phyloP scores from a whole-genome alignment of 2,888 invertebrate genomes.

The Frankliniella intonsa region DNA sequence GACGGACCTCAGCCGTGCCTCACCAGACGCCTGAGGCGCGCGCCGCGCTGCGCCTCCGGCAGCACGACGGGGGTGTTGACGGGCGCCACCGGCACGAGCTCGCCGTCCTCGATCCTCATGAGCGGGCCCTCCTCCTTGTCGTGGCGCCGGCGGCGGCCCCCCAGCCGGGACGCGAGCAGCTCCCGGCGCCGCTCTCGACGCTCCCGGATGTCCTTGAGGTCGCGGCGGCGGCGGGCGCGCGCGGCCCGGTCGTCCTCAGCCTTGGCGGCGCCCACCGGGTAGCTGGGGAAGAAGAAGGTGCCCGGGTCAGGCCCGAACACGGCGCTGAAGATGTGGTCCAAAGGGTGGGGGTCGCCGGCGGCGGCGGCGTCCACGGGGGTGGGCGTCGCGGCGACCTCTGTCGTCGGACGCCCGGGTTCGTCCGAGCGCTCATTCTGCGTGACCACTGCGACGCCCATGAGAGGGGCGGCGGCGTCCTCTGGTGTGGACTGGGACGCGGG shows the following conservation, averaged over 20 bases:
- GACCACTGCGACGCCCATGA: neutral
- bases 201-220: neutral
- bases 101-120: neutral
- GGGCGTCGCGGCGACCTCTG: no score
- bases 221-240: neutral
- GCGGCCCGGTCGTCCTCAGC: neutral
- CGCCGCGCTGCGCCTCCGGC: neutral
- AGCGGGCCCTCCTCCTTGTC: neutral
- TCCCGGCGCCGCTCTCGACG: neutral
- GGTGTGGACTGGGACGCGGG: neutral
- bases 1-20: neutral
- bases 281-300: conserved; percentile 12
- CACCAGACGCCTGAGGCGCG: neutral
- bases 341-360: no score
- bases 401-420: no score
- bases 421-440: neutral
- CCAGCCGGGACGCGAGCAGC: neutral
- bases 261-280: neutral
- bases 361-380: no score
- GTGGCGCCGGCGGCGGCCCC: neutral
- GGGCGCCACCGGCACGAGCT: neutral
- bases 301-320: conserved; percentile 1
- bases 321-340: conserved; percentile 21
- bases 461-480: no score
- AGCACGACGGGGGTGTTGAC: neutral